Percentiles rank a stretch among this genome's conserved stretches.
phyloP scores from a whole-genome alignment of 2,797 vertebrate species.

The Melanotaenia parkinsoni region DNA sequence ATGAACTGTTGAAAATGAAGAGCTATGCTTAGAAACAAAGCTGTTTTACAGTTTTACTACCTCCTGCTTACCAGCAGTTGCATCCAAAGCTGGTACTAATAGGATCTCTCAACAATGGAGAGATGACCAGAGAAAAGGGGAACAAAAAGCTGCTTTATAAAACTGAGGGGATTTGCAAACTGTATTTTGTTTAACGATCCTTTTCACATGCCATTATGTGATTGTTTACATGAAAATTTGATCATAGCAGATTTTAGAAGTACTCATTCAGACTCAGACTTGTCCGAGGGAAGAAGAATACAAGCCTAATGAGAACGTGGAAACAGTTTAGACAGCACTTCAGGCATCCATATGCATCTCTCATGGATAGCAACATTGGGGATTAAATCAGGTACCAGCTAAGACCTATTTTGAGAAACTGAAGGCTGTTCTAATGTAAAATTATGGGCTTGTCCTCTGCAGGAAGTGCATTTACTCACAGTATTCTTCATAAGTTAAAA shows the following conservation, averaged over 20 bases:
- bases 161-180: not conserved
- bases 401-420: slow-evolving; percentile 6
- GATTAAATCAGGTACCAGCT: slow-evolving; percentile 19
- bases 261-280: too few relatives aligned
- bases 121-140: not conserved
- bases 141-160: not conserved
- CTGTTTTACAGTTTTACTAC: not conserved
- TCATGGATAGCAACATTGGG: not conserved
- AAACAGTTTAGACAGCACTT: too few relatives aligned
- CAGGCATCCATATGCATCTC: slow-evolving; percentile 12
- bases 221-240: too few relatives aligned
- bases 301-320: too few relatives aligned
- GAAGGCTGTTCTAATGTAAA: not conserved
- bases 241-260: too few relatives aligned
- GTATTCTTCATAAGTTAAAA: not conserved
- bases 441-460: not conserved
- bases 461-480: not conserved
- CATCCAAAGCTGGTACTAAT: not conserved
- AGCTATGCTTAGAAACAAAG: not conserved
- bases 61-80: not conserved
- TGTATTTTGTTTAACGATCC: too few relatives aligned
- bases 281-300: too few relatives aligned
- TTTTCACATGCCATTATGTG: too few relatives aligned
- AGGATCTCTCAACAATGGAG: not conserved
- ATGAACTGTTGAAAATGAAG: not conserved